phyloP scores from a whole-genome alignment of 2,113 vertebrate species.

The Pseudorhombus dupliciocellatus region DNA sequence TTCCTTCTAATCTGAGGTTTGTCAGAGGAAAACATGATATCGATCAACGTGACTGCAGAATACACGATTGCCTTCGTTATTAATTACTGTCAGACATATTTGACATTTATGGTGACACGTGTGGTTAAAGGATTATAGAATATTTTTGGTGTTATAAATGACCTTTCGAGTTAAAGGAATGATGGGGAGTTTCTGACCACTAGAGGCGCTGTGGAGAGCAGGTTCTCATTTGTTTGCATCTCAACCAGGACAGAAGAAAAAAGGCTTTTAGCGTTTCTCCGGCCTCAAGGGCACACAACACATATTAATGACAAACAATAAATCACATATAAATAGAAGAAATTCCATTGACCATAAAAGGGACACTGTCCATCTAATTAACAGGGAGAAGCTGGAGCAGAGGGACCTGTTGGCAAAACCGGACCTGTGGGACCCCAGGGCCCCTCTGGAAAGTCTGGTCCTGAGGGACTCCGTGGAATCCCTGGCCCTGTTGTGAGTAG shows the following conservation, averaged over 20 bases:
- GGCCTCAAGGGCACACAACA: not conserved
- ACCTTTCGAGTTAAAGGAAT: not conserved
- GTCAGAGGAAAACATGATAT: not conserved
- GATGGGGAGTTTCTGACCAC: not conserved
- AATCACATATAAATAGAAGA: not conserved
- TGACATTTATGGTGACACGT: not conserved
- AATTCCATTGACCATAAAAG: not conserved
- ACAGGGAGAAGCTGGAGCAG: slow-evolving; percentile 93
- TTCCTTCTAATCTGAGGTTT: slow-evolving; percentile 3
- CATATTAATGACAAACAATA: not conserved
- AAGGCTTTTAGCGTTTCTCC: no score
- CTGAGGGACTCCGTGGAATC: slow-evolving; percentile 95
- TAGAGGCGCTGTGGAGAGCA: not conserved
- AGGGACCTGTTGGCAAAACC: slow-evolving; percentile 94
- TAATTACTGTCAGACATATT: not conserved
- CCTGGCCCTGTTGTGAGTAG: slow-evolving; percentile 92
- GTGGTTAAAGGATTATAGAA: not conserved
- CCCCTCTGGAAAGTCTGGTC: slow-evolving; percentile 90
- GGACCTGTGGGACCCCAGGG: slow-evolving; percentile 96
- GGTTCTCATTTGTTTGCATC: no score
- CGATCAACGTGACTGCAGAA: not conserved
- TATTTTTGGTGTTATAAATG: not conserved
- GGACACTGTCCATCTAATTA: slow-evolving; percentile 1
- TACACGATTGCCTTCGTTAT: slow-evolving; percentile 16
- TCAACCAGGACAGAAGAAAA: no score